phyloP scores from a whole-genome alignment of 1,140 invertebrate species.

The Drosophila subobscura region DNA sequence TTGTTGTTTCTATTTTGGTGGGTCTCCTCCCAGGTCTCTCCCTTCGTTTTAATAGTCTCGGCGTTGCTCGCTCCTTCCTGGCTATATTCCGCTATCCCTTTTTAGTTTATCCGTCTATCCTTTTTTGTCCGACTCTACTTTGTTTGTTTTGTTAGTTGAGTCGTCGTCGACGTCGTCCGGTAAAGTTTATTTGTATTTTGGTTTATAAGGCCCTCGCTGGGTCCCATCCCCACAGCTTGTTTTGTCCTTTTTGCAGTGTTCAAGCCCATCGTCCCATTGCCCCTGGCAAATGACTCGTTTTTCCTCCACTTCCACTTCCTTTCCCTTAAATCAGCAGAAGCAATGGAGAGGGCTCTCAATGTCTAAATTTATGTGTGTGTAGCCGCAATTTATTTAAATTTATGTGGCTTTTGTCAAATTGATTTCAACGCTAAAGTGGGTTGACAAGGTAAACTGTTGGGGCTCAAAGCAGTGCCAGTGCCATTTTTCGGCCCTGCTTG shows the following conservation, averaged over 20 bases:
- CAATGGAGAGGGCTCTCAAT: slow-evolving; percentile 25
- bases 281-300: slow-evolving; percentile 38
- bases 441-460: slow-evolving; percentile 67
- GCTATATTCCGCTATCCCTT: slow-evolving; percentile 13
- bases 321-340: background rate
- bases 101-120: slow-evolving; percentile 47
- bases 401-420: slow-evolving; percentile 81
- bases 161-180: slow-evolving; percentile 61
- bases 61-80: slow-evolving; percentile 3
- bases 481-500: slow-evolving; percentile 56
- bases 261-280: slow-evolving; percentile 3
- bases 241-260: slow-evolving; percentile 13
- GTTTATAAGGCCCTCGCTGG: slow-evolving; percentile 52
- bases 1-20: slow-evolving; percentile 79
- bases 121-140: slow-evolving; percentile 13
- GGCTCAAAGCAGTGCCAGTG: slow-evolving; percentile 30
- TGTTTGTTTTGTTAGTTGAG: slow-evolving; percentile 78
- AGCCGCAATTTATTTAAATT: slow-evolving; percentile 79
- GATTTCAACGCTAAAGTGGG: slow-evolving; percentile 79
- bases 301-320: slow-evolving; percentile 13
- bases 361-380: slow-evolving; percentile 78
- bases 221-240: slow-evolving; percentile 6
- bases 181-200: slow-evolving; percentile 76
- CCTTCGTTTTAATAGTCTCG: slow-evolving; percentile 55
- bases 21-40: slow-evolving; percentile 32